Evolutionary conservation across 2,797 vertebrate species (phyloP).

Genomic region (Pteropus rufus): DNA sequence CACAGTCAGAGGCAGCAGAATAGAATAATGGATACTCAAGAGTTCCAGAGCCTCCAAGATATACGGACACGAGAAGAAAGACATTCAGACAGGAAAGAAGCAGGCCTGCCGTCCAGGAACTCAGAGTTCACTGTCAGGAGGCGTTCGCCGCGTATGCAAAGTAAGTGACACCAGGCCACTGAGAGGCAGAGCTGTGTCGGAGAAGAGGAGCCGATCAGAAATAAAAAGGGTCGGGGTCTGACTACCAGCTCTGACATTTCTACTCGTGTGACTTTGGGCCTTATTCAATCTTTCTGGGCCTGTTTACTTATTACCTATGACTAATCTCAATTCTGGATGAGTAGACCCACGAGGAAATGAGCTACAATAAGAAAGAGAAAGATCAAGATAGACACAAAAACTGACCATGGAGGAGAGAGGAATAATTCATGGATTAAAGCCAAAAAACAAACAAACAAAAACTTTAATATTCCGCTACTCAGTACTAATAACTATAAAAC

Average conservation of each 20-base stretch:
- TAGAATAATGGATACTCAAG: background rate
- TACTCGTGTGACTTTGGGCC: background rate
- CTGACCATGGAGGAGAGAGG: background rate
- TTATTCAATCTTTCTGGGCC: background rate
- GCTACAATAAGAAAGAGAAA: background rate
- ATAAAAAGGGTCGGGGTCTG: too few species aligned
- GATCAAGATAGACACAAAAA: background rate
- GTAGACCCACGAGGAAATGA: background rate
- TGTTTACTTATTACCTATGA: background rate
- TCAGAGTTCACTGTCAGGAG: rapidly evolving
- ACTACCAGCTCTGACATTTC: background rate
- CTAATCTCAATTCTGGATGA: background rate
- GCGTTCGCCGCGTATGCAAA: rapidly evolving
- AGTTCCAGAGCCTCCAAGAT: background rate
- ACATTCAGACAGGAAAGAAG: background rate
- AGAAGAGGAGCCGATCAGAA: background rate
- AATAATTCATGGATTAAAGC: background rate
- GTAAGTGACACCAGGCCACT: background rate
- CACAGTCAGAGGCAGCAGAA: background rate
- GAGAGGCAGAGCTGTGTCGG: background rate
- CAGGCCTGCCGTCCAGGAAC: background rate
- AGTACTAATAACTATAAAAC: background rate
- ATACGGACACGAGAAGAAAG: background rate
- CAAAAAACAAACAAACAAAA: background rate
- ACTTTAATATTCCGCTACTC: background rate